phyloP scores from a whole-genome alignment of 1,140 invertebrate species.

The Drosophila ficusphila region DNA sequence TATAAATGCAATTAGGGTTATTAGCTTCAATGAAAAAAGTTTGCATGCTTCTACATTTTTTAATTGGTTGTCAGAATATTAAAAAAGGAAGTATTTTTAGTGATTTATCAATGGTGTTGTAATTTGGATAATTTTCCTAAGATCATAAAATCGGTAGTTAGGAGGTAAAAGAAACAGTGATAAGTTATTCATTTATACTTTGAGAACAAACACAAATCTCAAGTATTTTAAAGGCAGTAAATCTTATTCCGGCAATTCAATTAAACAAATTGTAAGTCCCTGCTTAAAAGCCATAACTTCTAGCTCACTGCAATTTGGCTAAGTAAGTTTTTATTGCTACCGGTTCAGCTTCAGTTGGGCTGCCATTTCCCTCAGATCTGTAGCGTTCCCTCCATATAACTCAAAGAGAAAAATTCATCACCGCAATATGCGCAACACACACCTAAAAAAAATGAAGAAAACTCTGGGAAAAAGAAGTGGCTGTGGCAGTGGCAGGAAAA shows the following conservation, averaged over 20 bases:
- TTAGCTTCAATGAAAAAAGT: neutral
- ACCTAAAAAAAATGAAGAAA: constrained; percentile 28
- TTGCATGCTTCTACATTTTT: neutral
- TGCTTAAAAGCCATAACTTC: constrained; percentile 1
- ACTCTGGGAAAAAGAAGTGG: constrained; percentile 24
- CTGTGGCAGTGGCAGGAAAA: constrained; percentile 72
- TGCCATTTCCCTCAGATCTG: neutral
- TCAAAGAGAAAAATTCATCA: constrained; percentile 84
- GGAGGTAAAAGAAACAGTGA: too few species aligned
- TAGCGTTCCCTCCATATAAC: constrained; percentile 57
- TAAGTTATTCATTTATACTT: too few species aligned
- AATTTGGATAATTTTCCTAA: too few species aligned
- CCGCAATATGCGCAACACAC: constrained; percentile 76
- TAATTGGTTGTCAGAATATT: neutral
- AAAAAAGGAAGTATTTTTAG: neutral
- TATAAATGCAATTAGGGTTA: constrained; percentile 10
- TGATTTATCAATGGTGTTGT: neutral
- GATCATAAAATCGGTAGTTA: too few species aligned
- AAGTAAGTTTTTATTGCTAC: constrained; percentile 76
- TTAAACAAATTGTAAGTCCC: constrained; percentile 31
- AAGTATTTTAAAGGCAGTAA: neutral
- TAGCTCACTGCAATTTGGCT: constrained; percentile 66
- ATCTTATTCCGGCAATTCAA: neutral
- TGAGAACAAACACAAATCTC: neutral
- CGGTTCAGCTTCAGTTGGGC: neutral